Base-by-base conservation (phyloP, 2,888 invertebrate genomes). In the Lacanobia wlatinum region DNA sequence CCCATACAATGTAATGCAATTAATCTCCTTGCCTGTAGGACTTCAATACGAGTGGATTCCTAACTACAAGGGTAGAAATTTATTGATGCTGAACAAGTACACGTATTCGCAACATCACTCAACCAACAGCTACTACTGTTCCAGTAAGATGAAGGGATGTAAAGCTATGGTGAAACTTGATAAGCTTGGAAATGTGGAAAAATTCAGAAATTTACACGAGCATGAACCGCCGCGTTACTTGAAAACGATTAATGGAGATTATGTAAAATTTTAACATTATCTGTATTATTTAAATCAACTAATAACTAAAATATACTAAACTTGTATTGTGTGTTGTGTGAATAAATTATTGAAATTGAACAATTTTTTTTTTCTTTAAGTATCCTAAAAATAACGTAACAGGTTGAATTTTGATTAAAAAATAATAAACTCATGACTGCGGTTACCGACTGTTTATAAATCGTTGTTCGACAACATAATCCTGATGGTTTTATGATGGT, bases 21-120 rank as follows among this genome's bases (percentile, higher is more conserved):
- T 12, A 34, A 23, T 50, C 8, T 75, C 16, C 12, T 50, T 50
- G 18, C 2, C 9, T 59, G 55, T 72, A 85, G 83, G 8, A 14
- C 18, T 68, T 9, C 69, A 64, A 23, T 83, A 78, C 43, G 68
- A 82, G 8, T 83, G 85, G 38, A 82, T 88, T 63, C 87, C 85
- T 12, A 78, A 83, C 0, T 59, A 28, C 34, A 81, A 67, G 34
- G 82, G 82, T 9, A 82, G 68, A 68, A 12, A 66, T 0, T 64
- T 84, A 43, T 46, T 83, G 21, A 69, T 84, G 75, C 12, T 84
- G 56, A 63, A 84, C 40, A 60, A 71, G 2, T 84, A 72, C 40
- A 84, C 84, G 14, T 84, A 61, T 66, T 78, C 76, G 8, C 83
- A 82, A 59, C 71, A 75, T 18, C 76, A 66, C 10, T 12, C 71